A percentile compares a stretch with the other conserved stretches of the same genome.
These are phyloP conservation scores for Macrobrachium nipponense DNA, from an alignment of 1,140 invertebrate species.

Conservation along the genomic window DNA sequence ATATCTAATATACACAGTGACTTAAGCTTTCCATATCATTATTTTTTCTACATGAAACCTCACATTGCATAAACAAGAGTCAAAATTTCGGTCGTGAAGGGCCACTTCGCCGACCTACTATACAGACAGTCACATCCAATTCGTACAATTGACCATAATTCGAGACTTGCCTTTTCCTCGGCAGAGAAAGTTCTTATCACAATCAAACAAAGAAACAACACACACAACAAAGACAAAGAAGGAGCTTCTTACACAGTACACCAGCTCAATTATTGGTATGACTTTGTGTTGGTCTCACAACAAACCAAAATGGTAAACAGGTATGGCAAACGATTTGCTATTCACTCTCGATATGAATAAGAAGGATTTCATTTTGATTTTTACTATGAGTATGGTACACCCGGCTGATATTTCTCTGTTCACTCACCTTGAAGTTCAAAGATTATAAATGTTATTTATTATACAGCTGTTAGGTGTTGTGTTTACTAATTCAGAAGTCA, in stretches of 20 bases:
- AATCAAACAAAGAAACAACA: conserved; percentile 55
- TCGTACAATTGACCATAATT: too few species aligned
- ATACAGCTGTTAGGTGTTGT: conserved; percentile 40
- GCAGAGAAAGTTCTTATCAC: conserved; percentile 45
- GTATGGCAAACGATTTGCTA: background rate
- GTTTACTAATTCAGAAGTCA: conserved; percentile 56
- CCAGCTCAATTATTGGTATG: conserved; percentile 15
- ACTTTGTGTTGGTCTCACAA: background rate
- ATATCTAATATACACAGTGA: conserved; percentile 15
- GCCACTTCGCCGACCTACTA: too few species aligned
- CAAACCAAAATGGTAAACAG: conserved; percentile 1
- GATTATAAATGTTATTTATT: background rate
- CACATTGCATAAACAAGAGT: too few species aligned
- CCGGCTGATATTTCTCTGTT: too few species aligned
- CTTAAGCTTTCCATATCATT: background rate
- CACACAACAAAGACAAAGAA: conserved; percentile 56
- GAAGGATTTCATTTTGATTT: conserved; percentile 45
- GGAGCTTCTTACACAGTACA: conserved; percentile 47
- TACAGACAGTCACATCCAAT: background rate
- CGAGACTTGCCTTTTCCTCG: background rate
- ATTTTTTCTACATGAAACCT: too few species aligned
- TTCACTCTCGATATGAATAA: background rate
- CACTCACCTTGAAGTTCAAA: too few species aligned
- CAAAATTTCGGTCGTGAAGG: too few species aligned
- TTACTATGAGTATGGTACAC: conserved; percentile 27